Base-by-base conservation (phyloP, 2,113 vertebrate species). In the Epinephelus fuscoguttatus region DNA sequence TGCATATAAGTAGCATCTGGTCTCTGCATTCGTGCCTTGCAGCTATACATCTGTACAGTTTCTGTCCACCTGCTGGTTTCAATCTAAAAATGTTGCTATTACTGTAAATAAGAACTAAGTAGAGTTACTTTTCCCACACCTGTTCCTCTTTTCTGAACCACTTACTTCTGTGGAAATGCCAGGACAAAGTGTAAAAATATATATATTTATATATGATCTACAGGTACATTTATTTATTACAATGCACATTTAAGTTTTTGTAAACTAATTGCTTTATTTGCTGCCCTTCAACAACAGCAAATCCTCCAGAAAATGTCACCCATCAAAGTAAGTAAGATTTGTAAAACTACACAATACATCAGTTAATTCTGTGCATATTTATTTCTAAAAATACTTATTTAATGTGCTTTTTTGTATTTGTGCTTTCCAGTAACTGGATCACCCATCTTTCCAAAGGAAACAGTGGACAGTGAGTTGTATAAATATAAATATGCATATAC, bases 91-190 rank as follows among this genome's bases (percentile, higher is more conserved):
- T 49, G 15, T 15, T 42, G 21, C 11, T 64, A 15, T 13, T 52
- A 21, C 52, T 19, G 19, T 80, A 78, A 85, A 82, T 57, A 71
- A 81, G 82, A 90, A 92, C 56, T 53, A 19, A 73, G 70, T 23
- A 19, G 0, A 9, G 37, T 25, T 40, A 59, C 42, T 2, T 68
- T 72, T 30, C 15, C 4, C 17, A 67, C 2, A 3, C 7, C 4
- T 70, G 55, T 90, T 90, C 89, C 84, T 85, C 76, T 89, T 85
- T 87, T 40, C 0, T 62, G 10, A 73, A 30, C 55, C 86, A 81
- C 81, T 72, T 8, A 1, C 82, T 67, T 55, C 45, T 33, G 4
- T 62, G 4, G 21, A 79, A 19, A 40, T 52, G 33, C 3, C 45
- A 47, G 25, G 42, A 4, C 25, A 3, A 47, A 17, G 40, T 42